These are phyloP conservation scores for Melanocharis versteri DNA, from an alignment of 2,113 vertebrate species.

Conservation along the genomic window DNA sequence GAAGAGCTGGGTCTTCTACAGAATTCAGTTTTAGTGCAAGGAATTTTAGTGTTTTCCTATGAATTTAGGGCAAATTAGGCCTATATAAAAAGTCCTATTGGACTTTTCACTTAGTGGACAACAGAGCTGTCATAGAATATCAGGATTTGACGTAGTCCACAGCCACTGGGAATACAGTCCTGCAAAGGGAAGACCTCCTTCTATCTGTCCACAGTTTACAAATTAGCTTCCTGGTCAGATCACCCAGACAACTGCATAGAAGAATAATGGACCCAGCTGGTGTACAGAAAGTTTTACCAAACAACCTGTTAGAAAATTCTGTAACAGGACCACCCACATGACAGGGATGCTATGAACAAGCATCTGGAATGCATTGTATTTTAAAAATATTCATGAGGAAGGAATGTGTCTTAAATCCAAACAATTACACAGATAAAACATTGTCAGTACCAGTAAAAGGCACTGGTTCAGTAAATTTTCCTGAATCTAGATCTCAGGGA, in stretches of 20 bases:
- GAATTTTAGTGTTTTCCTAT: background rate
- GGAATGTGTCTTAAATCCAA: background rate
- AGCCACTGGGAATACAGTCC: background rate
- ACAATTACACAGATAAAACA: background rate
- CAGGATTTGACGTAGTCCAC: background rate
- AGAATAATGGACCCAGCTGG: background rate
- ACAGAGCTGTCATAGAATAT: background rate
- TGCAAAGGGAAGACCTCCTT: background rate
- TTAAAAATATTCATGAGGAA: background rate
- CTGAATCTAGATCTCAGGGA: background rate
- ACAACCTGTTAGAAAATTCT: background rate
- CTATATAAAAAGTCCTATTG: background rate
- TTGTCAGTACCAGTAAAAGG: background rate
- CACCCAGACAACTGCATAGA: background rate
- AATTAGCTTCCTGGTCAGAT: background rate
- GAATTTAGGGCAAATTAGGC: background rate
- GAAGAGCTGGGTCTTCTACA: background rate
- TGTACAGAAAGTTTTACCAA: background rate
- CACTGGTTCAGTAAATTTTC: background rate
- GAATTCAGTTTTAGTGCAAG: background rate
- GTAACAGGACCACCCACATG: background rate
- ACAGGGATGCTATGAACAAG: background rate
- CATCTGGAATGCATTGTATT: background rate
- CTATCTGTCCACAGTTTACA: background rate
- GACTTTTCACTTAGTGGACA: background rate